A percentile compares a stretch with the other conserved stretches of the same genome.
Conservation (phyloP, 2,888 invertebrate species). For the Caenorhabditis sp. region DNA sequence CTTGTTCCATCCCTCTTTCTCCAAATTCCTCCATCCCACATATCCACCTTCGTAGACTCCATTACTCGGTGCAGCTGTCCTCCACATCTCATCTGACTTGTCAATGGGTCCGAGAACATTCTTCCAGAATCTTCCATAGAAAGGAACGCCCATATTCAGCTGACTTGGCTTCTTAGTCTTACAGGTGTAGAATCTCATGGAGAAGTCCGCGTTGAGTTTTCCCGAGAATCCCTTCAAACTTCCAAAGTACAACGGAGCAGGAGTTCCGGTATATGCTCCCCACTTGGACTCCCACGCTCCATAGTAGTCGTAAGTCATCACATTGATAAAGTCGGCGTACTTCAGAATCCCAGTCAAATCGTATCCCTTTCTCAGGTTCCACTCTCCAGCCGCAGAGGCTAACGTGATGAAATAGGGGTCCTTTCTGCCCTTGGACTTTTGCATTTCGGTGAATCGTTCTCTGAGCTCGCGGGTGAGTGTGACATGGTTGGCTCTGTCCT, state of each 20-base stretch:
- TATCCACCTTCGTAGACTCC: conserved; percentile 73
- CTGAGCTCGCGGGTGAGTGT: conserved; percentile 61
- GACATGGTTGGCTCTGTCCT: conserved; percentile 64
- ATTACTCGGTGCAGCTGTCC: conserved; percentile 61
- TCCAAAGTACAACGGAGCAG: conserved; percentile 68
- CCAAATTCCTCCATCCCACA: conserved; percentile 73
- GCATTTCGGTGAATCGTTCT: conserved; percentile 58
- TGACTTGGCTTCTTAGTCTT: conserved; percentile 61
- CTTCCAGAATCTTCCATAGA: conserved; percentile 69
- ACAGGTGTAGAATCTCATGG: conserved; percentile 74
- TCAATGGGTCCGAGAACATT: conserved; percentile 76
- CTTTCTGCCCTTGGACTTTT: conserved; percentile 34
- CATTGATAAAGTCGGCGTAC: conserved; percentile 75
- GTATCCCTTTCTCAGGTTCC: conserved; percentile 73
- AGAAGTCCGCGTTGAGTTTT: conserved; percentile 71
- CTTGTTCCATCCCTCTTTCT: conserved; percentile 67
- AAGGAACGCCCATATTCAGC: conserved; percentile 68
- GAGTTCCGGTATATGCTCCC: conserved; percentile 77
- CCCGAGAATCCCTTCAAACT: conserved; percentile 69
- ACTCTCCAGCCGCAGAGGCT: conserved; percentile 73
- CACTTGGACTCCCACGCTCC: conserved; percentile 75
- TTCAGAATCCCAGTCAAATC: conserved; percentile 69
- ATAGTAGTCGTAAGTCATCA: conserved; percentile 77
- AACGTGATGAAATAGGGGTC: conserved; percentile 64
- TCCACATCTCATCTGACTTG: conserved; percentile 76